phyloP scores from a whole-genome alignment of 2,797 vertebrate species.

The Vultur gryphus region DNA sequence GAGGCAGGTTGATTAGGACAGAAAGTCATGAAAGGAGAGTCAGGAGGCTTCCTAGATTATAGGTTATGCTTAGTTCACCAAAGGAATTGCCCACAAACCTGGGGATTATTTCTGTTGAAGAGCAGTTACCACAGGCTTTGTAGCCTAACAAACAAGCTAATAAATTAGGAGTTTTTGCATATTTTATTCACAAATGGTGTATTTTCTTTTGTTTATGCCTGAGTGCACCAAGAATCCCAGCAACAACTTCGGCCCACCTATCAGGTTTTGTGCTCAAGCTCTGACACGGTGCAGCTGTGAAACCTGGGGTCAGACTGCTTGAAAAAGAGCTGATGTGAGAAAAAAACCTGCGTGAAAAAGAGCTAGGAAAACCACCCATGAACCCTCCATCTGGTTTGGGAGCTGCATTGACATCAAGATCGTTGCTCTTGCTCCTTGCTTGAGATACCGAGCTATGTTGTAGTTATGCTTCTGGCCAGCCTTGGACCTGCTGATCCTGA shows the following conservation, averaged over 20 bases:
- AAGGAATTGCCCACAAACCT: not conserved
- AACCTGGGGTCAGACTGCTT: not conserved
- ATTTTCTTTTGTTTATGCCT: not conserved
- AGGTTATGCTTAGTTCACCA: not conserved
- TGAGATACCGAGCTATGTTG: not conserved
- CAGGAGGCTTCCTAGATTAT: not conserved
- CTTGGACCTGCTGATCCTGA: not conserved
- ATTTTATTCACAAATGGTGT: not conserved
- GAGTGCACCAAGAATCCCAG: not conserved
- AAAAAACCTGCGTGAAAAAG: not conserved
- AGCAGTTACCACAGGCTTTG: not conserved
- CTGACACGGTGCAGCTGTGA: not conserved
- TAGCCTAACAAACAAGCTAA: not conserved
- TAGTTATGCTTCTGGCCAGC: not conserved
- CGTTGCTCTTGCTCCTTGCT: not conserved
- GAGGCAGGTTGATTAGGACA: not conserved
- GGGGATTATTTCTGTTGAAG: not conserved
- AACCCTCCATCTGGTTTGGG: not conserved
- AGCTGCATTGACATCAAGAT: not conserved
- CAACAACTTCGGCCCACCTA: not conserved
- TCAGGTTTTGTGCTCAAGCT: not conserved
- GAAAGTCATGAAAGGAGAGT: not conserved
- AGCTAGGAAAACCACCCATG: not conserved
- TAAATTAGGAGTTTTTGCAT: not conserved
- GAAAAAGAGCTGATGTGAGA: not conserved